Evolutionary conservation across 2,888 invertebrate genomes (phyloP).

Genomic region (Hecatera dysodea): DNA sequence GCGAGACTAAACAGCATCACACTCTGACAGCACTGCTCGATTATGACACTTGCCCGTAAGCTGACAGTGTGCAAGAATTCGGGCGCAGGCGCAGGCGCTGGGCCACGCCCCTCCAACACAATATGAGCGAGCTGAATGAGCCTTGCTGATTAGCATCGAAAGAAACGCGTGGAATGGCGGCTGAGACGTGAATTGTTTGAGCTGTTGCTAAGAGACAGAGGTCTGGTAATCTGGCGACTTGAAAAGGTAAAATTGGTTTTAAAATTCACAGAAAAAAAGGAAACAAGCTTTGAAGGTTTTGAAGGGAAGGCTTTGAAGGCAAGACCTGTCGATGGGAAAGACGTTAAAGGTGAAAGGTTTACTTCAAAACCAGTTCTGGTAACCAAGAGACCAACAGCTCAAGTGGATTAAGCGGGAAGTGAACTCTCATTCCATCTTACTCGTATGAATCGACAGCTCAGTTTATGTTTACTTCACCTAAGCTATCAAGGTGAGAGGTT

Average conservation of each 20-base stretch:
- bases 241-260: neutral
- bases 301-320: too few relatives aligned
- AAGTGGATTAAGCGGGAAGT: too few relatives aligned
- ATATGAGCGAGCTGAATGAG: slow-evolving; percentile 62
- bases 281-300: neutral
- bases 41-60: slow-evolving; percentile 65
- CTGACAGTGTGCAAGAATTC: slow-evolving; percentile 79
- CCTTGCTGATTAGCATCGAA: slow-evolving; percentile 59
- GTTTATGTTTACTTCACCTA: too few relatives aligned
- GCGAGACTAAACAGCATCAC: slow-evolving; percentile 41
- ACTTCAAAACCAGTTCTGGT: neutral
- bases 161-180: slow-evolving; percentile 53
- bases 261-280: neutral
- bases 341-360: neutral
- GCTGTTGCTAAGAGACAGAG: slow-evolving; percentile 20
- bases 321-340: neutral
- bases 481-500: too few relatives aligned
- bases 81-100: slow-evolving; percentile 70
- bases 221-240: slow-evolving; percentile 14
- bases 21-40: slow-evolving; percentile 26
- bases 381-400: neutral
- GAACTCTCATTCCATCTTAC: too few relatives aligned
- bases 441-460: too few relatives aligned
- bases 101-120: slow-evolving; percentile 71
- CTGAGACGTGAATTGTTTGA: slow-evolving; percentile 39